A percentile compares a stretch with the other conserved stretches of the same genome.
Evolutionary conservation across 2,888 invertebrate species (phyloP).

Genomic region (Dioctria linearis): DNA sequence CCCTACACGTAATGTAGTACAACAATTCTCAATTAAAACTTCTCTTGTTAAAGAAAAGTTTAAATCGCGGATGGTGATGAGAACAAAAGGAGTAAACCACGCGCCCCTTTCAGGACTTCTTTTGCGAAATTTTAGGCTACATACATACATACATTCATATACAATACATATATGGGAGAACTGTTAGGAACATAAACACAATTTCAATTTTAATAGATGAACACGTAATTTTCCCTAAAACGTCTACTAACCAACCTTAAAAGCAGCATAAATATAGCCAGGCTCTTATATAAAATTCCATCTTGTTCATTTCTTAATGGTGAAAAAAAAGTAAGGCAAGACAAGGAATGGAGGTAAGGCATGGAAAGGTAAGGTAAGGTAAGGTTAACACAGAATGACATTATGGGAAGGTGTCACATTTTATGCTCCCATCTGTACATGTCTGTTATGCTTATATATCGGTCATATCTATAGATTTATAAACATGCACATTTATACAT

Average conservation of each 20-base stretch:
- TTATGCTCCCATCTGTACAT: background rate
- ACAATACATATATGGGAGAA: no score
- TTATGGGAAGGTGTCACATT: constrained; percentile 3
- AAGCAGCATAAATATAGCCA: no score
- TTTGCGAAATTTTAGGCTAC: background rate
- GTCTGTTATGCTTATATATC: background rate
- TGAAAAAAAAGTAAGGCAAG: no score
- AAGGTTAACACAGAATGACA: background rate
- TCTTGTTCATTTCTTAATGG: no score
- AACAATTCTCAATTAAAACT: constrained; percentile 19
- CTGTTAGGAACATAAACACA: background rate
- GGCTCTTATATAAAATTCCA: no score
- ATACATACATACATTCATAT: no score
- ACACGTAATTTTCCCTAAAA: no score
- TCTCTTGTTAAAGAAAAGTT: background rate
- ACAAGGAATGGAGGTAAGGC: no score
- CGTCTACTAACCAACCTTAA: no score
- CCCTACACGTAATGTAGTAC: background rate
- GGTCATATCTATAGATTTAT: background rate
- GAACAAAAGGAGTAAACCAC: constrained; percentile 4
- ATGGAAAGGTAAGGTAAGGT: no score
- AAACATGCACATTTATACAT: background rate
- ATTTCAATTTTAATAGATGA: background rate
- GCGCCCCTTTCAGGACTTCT: background rate
- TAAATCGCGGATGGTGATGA: background rate